phyloP scores from a whole-genome alignment of 1,140 invertebrate species.

The Luehdorfia chinensis region DNA sequence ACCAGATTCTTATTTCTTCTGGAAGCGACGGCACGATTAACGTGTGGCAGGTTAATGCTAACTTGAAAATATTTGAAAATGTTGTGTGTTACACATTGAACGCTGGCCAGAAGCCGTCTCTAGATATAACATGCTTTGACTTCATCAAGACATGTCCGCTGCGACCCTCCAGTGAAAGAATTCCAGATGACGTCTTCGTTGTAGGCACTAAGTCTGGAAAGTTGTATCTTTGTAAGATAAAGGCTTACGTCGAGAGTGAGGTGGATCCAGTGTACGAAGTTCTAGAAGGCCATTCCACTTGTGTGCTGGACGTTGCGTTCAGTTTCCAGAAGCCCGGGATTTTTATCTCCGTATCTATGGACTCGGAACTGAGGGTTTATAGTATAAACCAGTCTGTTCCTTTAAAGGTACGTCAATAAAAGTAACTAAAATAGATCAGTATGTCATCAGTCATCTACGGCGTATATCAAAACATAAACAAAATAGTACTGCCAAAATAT shows the following conservation, averaged over 20 bases:
- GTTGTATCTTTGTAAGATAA: conserved; percentile 45
- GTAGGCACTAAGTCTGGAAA: conserved; percentile 46
- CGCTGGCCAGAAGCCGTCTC: conserved; percentile 29
- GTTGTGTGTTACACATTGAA: conserved; percentile 46
- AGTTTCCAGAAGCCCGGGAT: conserved; percentile 43
- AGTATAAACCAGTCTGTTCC: conserved; percentile 43
- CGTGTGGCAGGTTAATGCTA: conserved; percentile 53
- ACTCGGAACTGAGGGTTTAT: conserved; percentile 56
- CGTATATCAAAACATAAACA: background rate
- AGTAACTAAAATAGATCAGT: background rate
- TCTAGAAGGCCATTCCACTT: conserved; percentile 43
- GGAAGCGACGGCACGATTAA: conserved; percentile 51
- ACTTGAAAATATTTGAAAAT: conserved; percentile 43
- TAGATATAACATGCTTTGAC: conserved; percentile 56
- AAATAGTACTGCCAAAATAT: too few relatives aligned
- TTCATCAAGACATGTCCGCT: conserved; percentile 48
- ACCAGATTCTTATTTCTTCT: conserved; percentile 53
- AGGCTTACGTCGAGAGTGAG: conserved; percentile 13
- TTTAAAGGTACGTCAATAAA: conserved; percentile 45
- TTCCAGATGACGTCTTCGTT: conserved; percentile 44
- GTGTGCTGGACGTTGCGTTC: conserved; percentile 52
- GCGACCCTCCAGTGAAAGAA: conserved; percentile 36
- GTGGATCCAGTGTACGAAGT: conserved; percentile 48
- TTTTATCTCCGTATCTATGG: conserved; percentile 54
- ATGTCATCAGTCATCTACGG: background rate